These are phyloP conservation scores for Odocoileus virginianus DNA, from an alignment of 2,113 vertebrate species.

Conservation along the genomic window DNA sequence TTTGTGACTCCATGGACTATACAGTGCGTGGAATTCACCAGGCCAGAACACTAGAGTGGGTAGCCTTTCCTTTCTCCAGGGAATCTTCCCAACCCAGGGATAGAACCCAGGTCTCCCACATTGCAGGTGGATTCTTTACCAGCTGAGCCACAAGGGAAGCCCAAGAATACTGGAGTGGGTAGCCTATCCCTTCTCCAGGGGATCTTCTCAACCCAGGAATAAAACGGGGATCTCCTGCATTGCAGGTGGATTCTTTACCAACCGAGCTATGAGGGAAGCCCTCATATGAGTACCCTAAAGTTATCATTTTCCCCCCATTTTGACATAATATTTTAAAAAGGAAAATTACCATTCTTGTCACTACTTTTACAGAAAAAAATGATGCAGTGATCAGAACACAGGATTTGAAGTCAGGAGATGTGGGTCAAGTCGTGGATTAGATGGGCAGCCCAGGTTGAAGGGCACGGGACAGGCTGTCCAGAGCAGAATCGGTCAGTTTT, in stretches of 20 bases:
- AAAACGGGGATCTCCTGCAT: neutral
- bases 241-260: neutral
- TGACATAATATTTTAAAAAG: neutral
- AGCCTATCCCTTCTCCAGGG: neutral
- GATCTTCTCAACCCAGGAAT: neutral
- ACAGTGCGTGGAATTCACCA: neutral
- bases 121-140: neutral
- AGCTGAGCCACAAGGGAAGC: neutral
- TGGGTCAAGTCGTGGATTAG: fast-evolving
- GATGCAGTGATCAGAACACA: neutral
- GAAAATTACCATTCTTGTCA: neutral
- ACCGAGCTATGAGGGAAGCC: neutral
- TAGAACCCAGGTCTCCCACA: neutral
- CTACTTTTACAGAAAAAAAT: neutral
- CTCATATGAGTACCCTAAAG: neutral
- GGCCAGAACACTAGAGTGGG: neutral
- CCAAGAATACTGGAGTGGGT: neutral
- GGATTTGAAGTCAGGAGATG: fast-evolving
- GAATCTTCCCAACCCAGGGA: neutral
- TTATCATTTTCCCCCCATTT: neutral
- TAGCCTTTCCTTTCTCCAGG: neutral
- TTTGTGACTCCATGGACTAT: neutral
- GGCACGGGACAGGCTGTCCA: fast-evolving
- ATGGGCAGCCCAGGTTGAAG: fast-evolving
- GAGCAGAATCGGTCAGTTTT: fast-evolving